Evolutionary conservation across 2,797 vertebrate genomes (phyloP), one percentile per base, ranked within the genome.

Genomic region (Anomalospiza imberbis): DNA sequence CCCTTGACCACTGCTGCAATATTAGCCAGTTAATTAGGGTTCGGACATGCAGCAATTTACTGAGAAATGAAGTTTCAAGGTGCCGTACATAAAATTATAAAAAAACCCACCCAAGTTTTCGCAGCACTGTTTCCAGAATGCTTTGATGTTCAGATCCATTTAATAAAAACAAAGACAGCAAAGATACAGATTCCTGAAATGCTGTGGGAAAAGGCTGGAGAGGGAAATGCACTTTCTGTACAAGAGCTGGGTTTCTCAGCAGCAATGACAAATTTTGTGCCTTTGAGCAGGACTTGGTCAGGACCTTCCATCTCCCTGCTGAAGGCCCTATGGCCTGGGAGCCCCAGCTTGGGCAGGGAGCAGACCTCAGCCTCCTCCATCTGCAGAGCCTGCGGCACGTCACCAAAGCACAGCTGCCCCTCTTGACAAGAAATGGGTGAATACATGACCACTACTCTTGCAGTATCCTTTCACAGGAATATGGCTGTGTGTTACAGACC

Each of bases 1-100:
- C 34, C 82, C 94, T 92, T 74, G 70, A 93, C 87, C 91, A 84
- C 66, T 84, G 79, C 44, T 88, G 74, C 76, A 94, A 57, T 34
- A 76, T 60, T 45, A 77, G 62, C 47, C 50, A 77, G 58, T 66
- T 94, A 90, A 90, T 93, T 87, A 91, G 77, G 61, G 21, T 10
- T 66, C 63, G 91, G 88, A 90, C 63, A 55, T 3, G 14, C 10
- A 89, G 44, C 61, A 90, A 63, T 88, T 93, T 63, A 79, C 31
- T 2, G 1, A 77, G 74, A 93, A 96, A 76, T 67, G 4, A 86
- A 88, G 42, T 91, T 93, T 93, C 60, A 78, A 90, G 80, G 67
- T 73, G 63, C 77, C 45, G 42, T 82, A 76, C 12, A 7, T 60
- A 58, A 94, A 93, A 91, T 26, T 15, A 67, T 24, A 51, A 48